A percentile compares a stretch with the other conserved stretches of the same genome.
Evolutionary conservation across 2,888 invertebrate genomes (phyloP).

Genomic region (Acanthoscelides obtectus): DNA sequence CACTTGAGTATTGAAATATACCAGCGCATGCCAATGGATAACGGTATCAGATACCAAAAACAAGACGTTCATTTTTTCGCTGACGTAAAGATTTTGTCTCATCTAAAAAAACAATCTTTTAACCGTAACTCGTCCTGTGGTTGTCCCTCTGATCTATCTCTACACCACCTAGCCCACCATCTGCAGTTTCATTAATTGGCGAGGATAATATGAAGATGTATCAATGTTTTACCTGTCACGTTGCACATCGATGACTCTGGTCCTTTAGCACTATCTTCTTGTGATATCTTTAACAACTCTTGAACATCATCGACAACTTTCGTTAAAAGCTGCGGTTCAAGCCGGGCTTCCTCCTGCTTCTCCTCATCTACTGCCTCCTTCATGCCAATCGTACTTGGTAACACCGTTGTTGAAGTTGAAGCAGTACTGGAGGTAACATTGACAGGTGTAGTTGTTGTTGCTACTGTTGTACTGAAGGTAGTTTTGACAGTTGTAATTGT

Average conservation of each 20-base stretch:
- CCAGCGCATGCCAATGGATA: no score
- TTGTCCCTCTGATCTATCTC: no score
- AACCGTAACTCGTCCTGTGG: no score
- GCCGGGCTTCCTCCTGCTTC: not conserved
- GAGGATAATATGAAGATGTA: no score
- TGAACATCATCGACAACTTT: slow-evolving; percentile 20
- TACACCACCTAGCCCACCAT: no score
- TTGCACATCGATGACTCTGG: slow-evolving; percentile 13
- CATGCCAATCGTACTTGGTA: no score
- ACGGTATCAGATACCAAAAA: no score
- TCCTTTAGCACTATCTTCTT: slow-evolving; percentile 10
- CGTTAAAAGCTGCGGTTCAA: not conserved
- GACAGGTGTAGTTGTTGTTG: not conserved
- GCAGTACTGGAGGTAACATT: not conserved
- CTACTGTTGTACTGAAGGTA: not conserved
- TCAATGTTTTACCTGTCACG: slow-evolving; percentile 10
- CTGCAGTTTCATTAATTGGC: no score
- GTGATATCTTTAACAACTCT: slow-evolving; percentile 16
- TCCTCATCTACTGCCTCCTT: not conserved
- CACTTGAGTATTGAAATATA: no score
- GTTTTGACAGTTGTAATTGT: not conserved
- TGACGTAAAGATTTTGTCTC: no score
- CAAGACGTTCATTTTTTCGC: no score
- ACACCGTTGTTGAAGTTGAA: not conserved
- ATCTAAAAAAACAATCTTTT: no score